phyloP scores from a whole-genome alignment of 2,113 vertebrate genomes.

The Protomyctophum bolini region DNA sequence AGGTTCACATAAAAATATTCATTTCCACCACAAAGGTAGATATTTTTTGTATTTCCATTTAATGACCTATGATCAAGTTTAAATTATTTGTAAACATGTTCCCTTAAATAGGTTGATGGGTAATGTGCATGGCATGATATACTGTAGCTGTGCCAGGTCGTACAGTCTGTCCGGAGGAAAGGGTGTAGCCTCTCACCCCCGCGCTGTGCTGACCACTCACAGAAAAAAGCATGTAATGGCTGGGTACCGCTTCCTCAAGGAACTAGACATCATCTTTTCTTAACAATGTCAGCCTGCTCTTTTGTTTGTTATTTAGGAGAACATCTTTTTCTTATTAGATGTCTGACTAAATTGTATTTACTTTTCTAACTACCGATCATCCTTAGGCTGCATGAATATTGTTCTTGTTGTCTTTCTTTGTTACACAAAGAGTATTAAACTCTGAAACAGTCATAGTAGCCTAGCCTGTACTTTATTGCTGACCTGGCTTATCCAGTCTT shows the following conservation, averaged over 20 bases:
- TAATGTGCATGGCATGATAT: constrained; percentile 31
- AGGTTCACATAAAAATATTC: too few relatives aligned
- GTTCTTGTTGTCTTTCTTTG: not conserved
- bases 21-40: too few relatives aligned
- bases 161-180: constrained; percentile 59
- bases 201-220: constrained; percentile 54
- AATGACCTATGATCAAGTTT: too few relatives aligned
- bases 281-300: constrained; percentile 39
- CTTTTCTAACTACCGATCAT: not conserved
- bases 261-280: constrained; percentile 32
- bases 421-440: not conserved
- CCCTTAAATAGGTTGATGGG: constrained; percentile 14
- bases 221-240: constrained; percentile 52
- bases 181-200: constrained; percentile 57
- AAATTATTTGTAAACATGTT: too few relatives aligned
- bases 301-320: constrained; percentile 12
- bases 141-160: constrained; percentile 36
- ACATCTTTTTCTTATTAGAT: not conserved
- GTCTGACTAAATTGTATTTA: not conserved
- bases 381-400: not conserved
- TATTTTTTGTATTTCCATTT: too few relatives aligned
- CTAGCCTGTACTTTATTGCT: too few relatives aligned
- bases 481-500: too few relatives aligned
- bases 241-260: constrained; percentile 42
- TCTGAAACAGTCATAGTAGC: not conserved